Percentiles rank a stretch among this genome's conserved stretches.
Evolutionary conservation across 2,888 invertebrate species (phyloP).

Genomic region (Odontomyia ornata): DNA sequence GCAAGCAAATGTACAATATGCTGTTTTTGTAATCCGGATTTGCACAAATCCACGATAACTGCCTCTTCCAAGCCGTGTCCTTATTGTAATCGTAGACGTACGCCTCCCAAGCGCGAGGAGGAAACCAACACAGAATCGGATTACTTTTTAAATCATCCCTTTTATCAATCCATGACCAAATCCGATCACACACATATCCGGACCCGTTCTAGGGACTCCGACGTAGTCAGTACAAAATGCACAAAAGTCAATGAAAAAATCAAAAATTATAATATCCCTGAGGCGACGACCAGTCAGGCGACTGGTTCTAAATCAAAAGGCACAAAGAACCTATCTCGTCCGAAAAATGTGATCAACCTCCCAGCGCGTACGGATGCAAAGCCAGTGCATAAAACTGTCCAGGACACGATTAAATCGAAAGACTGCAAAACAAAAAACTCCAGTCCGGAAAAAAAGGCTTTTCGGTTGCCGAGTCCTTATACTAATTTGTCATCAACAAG

Average conservation of each 20-base stretch:
- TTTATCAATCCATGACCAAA: constrained; percentile 50
- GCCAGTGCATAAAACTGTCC: constrained; percentile 43
- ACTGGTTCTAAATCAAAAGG: constrained; percentile 9
- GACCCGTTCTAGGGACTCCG: constrained; percentile 50
- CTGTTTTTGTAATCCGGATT: constrained; percentile 52
- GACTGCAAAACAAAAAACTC: constrained; percentile 42
- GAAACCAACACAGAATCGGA: constrained; percentile 48
- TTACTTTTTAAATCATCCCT: constrained; percentile 46
- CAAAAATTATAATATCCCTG: constrained; percentile 46
- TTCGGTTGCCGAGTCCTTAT: constrained; percentile 52
- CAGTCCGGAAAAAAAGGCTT: constrained; percentile 44
- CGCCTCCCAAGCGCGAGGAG: constrained; percentile 45
- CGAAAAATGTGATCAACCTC: constrained; percentile 48
- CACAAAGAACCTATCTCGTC: constrained; percentile 40
- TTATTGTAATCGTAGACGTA: constrained; percentile 47
- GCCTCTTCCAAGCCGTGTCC: constrained; percentile 34
- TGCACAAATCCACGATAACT: constrained; percentile 44
- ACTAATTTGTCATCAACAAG: constrained; percentile 46
- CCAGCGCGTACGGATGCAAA: constrained; percentile 30
- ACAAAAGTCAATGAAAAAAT: constrained; percentile 51
- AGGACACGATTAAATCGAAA: constrained; percentile 46
- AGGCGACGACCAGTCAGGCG: constrained; percentile 15
- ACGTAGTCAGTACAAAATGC: constrained; percentile 51
- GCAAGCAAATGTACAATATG: constrained; percentile 46
- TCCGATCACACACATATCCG: constrained; percentile 50